Base-by-base conservation (phyloP, 2,888 invertebrate genomes). In the Xanthorhoe spadicearia region DNA sequence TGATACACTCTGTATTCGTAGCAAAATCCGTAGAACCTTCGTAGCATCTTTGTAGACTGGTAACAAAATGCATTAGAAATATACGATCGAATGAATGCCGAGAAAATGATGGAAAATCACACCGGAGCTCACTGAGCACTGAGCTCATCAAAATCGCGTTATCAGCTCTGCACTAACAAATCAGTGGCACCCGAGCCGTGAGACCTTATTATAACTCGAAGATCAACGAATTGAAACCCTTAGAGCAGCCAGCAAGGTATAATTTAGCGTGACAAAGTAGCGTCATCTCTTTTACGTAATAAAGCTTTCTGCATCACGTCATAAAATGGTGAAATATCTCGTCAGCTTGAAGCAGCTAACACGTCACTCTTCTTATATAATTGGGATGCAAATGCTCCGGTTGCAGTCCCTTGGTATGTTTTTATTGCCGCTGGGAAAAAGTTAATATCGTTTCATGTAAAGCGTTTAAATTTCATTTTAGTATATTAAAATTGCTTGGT, bases 361-460 rank as follows among this genome's bases (percentile, higher is more conserved):
- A 54, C 48, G 46, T 38, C 53, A 61, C 62, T 54, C 54, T 53
- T 57, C 73, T 66, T 70, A 65, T 75, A 78, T 84, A 85, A 83
- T 82, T 86, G 84, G 80, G 79, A 83, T 83, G 87, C 85, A 85
- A 88, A 87, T 86, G 80, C 81, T 75, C 81, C 70, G 8, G 32
- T 32, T 83, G 84, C 85, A 79, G 77, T 77, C 81, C 76, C 77
- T 79, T 72, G 84, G 32, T 84, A 84, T 84, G 81, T 83, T 88
- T 89, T 88, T 88, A 89, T 85, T 83, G 80, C 83, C 54, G 65
- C 73, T 77, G 74, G 73, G 75, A 80, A 83, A 83, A 84, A 86
- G 83, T 87, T 88, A 87, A 86, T 87, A 86, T 82, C 77, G 74
- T 75, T 85, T 85, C 83, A 84, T 84, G 84, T 85, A 83, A 85